These are phyloP conservation scores for Parauchenoglanis ngamensis DNA, from an alignment of 2,797 vertebrate genomes.

Conservation along the genomic window DNA sequence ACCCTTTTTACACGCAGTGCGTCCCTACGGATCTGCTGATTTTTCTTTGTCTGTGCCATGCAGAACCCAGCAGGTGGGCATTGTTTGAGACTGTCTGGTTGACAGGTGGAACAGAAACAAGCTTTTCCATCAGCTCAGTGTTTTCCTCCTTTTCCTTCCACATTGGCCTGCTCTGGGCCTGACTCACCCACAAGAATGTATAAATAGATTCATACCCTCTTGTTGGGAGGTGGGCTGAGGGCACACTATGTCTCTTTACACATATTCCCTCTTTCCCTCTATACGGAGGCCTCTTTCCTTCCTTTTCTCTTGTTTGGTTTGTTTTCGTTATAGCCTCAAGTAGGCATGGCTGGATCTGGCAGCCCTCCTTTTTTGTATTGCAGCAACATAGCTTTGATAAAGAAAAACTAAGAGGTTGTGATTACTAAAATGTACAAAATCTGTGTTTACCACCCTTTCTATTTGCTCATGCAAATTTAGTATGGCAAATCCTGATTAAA, in stretches of 20 bases:
- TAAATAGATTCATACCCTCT: slow-evolving; percentile 47
- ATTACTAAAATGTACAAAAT: background rate
- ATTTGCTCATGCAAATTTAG: no score
- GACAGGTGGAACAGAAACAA: slow-evolving; percentile 49
- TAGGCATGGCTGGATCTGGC: background rate
- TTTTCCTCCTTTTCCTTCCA: slow-evolving; percentile 50
- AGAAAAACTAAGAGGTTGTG: background rate
- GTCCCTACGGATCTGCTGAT: background rate
- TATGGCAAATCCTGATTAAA: background rate
- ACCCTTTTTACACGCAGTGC: background rate
- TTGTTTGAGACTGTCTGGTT: slow-evolving; percentile 49
- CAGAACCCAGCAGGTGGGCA: slow-evolving; percentile 49
- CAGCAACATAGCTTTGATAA: background rate
- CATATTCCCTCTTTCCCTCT: slow-evolving; percentile 30
- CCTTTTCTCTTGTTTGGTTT: slow-evolving; percentile 38
- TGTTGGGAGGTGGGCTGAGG: slow-evolving; percentile 21
- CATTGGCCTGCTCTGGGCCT: slow-evolving; percentile 24
- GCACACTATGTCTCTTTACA: slow-evolving; percentile 27
- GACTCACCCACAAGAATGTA: slow-evolving; percentile 41
- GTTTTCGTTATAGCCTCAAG: slow-evolving; percentile 30
- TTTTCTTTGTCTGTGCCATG: slow-evolving; percentile 23
- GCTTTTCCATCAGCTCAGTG: slow-evolving; percentile 34
- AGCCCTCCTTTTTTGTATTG: background rate
- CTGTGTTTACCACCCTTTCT: background rate
- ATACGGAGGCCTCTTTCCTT: slow-evolving; percentile 53